These are phyloP conservation scores for Isurus oxyrinchus DNA, from an alignment of 2,113 vertebrate genomes.

Conservation along the genomic window DNA sequence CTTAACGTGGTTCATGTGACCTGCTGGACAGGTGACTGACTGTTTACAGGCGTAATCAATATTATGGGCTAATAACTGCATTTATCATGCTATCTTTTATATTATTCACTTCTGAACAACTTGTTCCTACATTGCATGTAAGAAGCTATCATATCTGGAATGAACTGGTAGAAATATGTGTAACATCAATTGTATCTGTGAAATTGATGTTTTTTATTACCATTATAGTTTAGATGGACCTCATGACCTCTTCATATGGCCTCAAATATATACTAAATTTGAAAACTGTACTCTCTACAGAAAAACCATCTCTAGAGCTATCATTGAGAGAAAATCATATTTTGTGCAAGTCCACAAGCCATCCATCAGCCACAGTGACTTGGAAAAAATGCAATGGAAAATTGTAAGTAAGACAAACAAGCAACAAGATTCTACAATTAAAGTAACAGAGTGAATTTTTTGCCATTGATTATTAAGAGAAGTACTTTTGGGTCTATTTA, in stretches of 20 bases:
- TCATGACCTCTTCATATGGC: neutral
- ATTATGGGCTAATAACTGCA: neutral
- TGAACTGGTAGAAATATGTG: neutral
- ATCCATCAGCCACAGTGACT: slow-evolving; percentile 56
- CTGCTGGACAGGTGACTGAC: neutral
- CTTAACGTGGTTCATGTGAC: neutral
- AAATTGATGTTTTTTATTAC: neutral
- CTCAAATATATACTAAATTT: slow-evolving; percentile 3
- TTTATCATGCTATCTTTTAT: neutral
- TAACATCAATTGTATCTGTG: neutral
- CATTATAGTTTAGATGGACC: neutral
- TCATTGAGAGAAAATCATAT: slow-evolving; percentile 45
- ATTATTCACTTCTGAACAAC: neutral
- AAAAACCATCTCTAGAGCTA: slow-evolving; percentile 51
- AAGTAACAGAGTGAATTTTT: neutral
- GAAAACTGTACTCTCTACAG: slow-evolving; percentile 44
- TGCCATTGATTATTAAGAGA: neutral
- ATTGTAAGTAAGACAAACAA: slow-evolving; percentile 51
- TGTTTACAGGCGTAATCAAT: neutral
- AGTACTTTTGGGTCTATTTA: neutral
- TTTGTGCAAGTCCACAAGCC: slow-evolving; percentile 55
- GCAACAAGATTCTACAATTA: neutral
- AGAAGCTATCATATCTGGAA: neutral
- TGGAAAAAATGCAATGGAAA: slow-evolving; percentile 56
- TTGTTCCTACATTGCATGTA: neutral